Evolutionary conservation across 2,888 invertebrate species (phyloP), one percentile per base, ranked within the genome.

Genomic region (Hyles lineata): DNA sequence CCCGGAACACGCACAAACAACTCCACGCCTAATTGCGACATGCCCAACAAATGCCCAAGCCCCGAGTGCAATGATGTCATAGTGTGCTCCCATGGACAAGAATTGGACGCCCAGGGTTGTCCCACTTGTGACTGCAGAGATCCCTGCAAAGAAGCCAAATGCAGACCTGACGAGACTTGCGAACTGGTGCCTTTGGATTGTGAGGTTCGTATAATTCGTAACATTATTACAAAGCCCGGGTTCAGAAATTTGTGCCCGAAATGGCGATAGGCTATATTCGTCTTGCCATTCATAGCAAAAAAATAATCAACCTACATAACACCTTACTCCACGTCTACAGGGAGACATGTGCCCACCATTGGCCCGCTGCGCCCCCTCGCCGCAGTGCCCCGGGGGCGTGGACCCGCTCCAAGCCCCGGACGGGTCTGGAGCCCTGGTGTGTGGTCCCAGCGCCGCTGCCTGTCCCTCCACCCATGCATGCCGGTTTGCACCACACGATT

Each of bases 391-490:
- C 0, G 89, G 76, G 4, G 92, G 90, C 0, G 85, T 78, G 19
- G 77, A 72, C 0, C 90, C 94, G 0, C 86, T 94, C 1, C 78
- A 79, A 11, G 88, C 88, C 6, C 95, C 96, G 0, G 96, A 95
- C 29, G 92, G 93, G 3, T 95, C 96, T 0, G 96, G 93, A 0
- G 89, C 94, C 0, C 89, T 95, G 0, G 84, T 95, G 21, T 98
- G 98, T 80, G 98, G 98, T 0, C 98, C 98, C 0, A 96, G 96
- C 76, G 97, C 96, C 62, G 96, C 96, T 70, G 96, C 96, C 70
- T 98, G 98, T 78, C 98, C 98, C 0, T 97, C 97, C 1, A 97
- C 97, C 0, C 98, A 98, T 89, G 97, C 97, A 76, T 98, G 98
- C 83, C 97, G 98, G 80, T 94, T 98, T 76, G 97, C 97, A 76